Base-by-base conservation (phyloP, 1,140 invertebrate species). In the Drosophila cardini region DNA sequence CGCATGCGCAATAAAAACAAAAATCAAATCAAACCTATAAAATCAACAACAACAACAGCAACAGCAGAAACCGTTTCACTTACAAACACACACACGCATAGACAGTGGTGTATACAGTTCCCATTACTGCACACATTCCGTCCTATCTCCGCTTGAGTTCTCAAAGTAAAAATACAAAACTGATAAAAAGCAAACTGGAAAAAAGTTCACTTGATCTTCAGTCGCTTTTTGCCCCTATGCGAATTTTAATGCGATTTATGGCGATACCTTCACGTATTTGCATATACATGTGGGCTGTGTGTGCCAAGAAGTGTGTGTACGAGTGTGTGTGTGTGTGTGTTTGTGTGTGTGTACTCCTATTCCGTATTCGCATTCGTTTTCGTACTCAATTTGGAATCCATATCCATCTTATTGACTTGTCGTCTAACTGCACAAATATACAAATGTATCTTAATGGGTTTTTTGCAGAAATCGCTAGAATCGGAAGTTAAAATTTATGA, bases 1-100 rank as follows among this genome's bases (percentile, higher is more conserved):
- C 90, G 90, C 90, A 91, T 91, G 90, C 90, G 85, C 90, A 85
- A 91, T 91, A 91, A 91, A 91, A 91, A 80, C 73, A 82, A 75
- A 84, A 89, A 78, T 73, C 72, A 86, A 86, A 86, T 86, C 78
- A 73, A 86, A 81, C 63, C 76, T 67, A 84, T 84, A 78, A 84
- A 89, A 80, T 76, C 83, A 67, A 72, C 72, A 57, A 68, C 58
- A 65, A 55, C 61, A 52, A 63, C 38, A 70, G 16, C 32, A 26
- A 64, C 60, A 56, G n/a, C n/a, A n/a, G n/a, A n/a, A 77, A 74
- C 76, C 80, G 76, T 84, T 84, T 85, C 62, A 77, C 77, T 85
- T 73, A 57, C 48, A 58, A 61, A 64, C 36, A 43, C 15, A 50
- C 60, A 15, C 40, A 38, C 21, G 34, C 10, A 43, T 61, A 77